Base-by-base conservation (phyloP, 2,888 invertebrate species). In the Atethmia centrago region DNA sequence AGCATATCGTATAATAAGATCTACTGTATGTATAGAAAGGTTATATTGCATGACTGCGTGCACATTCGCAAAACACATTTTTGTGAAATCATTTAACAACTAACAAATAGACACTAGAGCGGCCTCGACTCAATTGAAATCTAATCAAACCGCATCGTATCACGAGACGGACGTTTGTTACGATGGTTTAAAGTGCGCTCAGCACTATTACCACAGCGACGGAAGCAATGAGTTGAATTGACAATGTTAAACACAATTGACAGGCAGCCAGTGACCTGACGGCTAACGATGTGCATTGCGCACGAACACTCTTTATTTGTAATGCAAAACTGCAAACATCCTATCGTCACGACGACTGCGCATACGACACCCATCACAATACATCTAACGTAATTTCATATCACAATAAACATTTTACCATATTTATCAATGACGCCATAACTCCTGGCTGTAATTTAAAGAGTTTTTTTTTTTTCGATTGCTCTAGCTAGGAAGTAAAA, bases 291-390 rank as follows among this genome's bases (percentile, higher is more conserved):
- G 85, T 84, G 85, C 89, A 88, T 88, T 84, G 86, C 82, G 88
- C 89, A 89, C 92, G 89, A 92, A 88, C 84, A 88, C 88, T 87
- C 87, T 89, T 88, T 89, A 93, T 93, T 95, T 94, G 93, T 92
- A 90, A 95, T 95, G 94, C 95, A 92, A 91, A 93, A 91, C 92
- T 90, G 92, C 92, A 89, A 89, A 92, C 92, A 92, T 93, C 91
- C 92, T 90, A 90, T 89, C 88, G 90, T 89, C 91, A 92, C 91
- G 90, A 87, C 86, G 79, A 73, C 74, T 70, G 67, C 51, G 66
- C 79, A 77, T 72, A 78, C 80, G 82, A 85, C 88, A 72, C 42
- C 66, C 55, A 76, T 68, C 66, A 83, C 71, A 79, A 74, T 82
- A 71, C 71, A 47, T 55, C 25, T 53, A 69, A 71, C 61, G 28